Conservation (phyloP, 2,888 invertebrate species). For the Sarcophaga rosellei region DNA sequence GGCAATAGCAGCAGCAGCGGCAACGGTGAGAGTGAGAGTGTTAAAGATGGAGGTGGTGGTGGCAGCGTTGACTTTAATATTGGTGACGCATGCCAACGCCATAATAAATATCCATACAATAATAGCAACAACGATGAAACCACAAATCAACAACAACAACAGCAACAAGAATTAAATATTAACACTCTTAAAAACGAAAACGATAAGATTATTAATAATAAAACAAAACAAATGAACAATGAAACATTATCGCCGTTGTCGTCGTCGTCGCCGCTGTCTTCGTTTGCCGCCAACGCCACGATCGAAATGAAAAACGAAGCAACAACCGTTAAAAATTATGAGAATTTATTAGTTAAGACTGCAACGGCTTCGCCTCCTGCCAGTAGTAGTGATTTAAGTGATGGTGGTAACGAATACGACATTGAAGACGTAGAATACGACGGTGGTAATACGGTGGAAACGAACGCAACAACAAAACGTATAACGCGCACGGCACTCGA, state of each 20-base stretch:
- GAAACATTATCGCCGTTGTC: conserved; percentile 33
- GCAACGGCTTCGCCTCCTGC: conserved; percentile 70
- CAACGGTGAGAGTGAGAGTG: conserved; percentile 33
- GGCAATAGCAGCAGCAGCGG: conserved; percentile 21
- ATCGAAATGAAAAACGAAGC: conserved; percentile 70
- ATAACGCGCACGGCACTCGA: conserved; percentile 84
- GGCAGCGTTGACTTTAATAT: conserved; percentile 18
- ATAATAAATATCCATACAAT: conserved; percentile 48
- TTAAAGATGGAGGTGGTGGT: conserved; percentile 47
- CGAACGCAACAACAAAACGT: conserved; percentile 75
- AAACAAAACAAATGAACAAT: conserved; percentile 56
- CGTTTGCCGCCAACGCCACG: conserved; percentile 52
- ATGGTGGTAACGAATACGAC: conserved; percentile 68
- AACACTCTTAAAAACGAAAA: conserved; percentile 65
- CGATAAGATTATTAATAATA: conserved; percentile 63
- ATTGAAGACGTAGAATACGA: conserved; percentile 77
- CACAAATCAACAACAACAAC: conserved; percentile 48
- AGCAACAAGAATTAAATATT: conserved; percentile 55
- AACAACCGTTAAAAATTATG: conserved; percentile 68
- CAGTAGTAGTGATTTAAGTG: conserved; percentile 72
- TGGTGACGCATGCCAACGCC: conserved; percentile 63
- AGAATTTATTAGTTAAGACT: conserved; percentile 21
- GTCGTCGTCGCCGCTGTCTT: neutral
- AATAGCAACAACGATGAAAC: conserved; percentile 54
- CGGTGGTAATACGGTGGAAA: conserved; percentile 71